A percentile compares a stretch with the other conserved stretches of the same genome.
Conservation (phyloP, 2,113 vertebrate species). For the Heterotis niloticus region DNA sequence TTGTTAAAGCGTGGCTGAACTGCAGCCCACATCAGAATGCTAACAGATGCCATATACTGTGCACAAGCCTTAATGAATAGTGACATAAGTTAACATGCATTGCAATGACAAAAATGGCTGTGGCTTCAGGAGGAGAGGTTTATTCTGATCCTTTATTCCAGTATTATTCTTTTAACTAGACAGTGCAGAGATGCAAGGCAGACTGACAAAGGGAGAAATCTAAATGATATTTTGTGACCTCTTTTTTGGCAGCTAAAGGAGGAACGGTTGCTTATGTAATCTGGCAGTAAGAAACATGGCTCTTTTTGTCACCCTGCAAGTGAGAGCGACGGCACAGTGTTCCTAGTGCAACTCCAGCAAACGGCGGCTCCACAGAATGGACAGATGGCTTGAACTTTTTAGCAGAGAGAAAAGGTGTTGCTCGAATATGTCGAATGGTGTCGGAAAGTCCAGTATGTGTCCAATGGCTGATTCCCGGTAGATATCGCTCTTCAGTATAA, state of each 20-base stretch:
- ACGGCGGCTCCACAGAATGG: slow-evolving; percentile 31
- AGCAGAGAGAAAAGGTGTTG: slow-evolving; percentile 11
- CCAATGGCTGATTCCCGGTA: not conserved
- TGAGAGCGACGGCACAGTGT: slow-evolving; percentile 33
- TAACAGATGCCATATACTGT: no score
- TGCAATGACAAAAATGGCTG: not conserved
- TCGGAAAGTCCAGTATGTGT: slow-evolving; percentile 3
- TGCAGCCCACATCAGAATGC: no score
- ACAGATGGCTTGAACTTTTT: slow-evolving; percentile 41
- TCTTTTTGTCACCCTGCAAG: slow-evolving; percentile 36
- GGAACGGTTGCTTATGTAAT: slow-evolving; percentile 39
- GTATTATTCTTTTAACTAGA: slow-evolving; percentile 1
- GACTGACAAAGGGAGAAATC: slow-evolving; percentile 27
- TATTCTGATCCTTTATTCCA: not conserved
- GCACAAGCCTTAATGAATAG: no score
- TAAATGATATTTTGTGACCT: slow-evolving; percentile 32
- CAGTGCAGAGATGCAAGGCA: slow-evolving; percentile 24
- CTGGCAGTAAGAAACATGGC: slow-evolving; percentile 37
- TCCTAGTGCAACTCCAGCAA: slow-evolving; percentile 39
- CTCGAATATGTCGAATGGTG: slow-evolving; percentile 11
- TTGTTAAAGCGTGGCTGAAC: no score
- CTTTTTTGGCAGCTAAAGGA: slow-evolving; percentile 41
- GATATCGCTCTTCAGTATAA: slow-evolving; percentile 10
- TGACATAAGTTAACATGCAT: not conserved
- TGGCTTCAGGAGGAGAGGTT: not conserved